Evolutionary conservation across 2,888 invertebrate genomes (phyloP), one percentile per base, ranked within the genome.

Genomic region (Trichogramma evanescens): DNA sequence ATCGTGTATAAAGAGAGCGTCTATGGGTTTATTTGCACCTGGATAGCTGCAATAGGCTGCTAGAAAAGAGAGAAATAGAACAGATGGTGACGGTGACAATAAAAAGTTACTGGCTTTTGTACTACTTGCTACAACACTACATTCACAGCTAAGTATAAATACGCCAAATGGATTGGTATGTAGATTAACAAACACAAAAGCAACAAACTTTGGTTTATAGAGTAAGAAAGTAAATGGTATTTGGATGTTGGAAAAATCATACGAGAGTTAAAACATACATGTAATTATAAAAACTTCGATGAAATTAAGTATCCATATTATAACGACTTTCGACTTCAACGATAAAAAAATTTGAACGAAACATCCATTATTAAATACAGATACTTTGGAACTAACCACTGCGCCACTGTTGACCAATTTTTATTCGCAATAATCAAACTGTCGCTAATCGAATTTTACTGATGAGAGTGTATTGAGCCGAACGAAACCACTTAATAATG

Each of bases 21-120:
- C 69, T 72, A 71, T 73, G 73, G 70, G 67, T 72, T 73, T 71
- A 71, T 73, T 77, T 76, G 77, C 76, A 78, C 77, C 77, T 77
- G 77, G 77, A 72, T 75, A 77, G 76, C 76, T 78, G 77, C 77
- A 77, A 78, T 75, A 77, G 77, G 77, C 76, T 77, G 76, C 77
- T 77, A 77, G 76, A 77, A 77, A 77, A 75, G 77, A 73, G 77
- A 75, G 77, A 71, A 76, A 77, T 75, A 76, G 75, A 75, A 77
- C 73, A 76, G 77, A 76, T 75, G 76, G 77, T 74, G 71, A 72
- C 73, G 74, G 75, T 75, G 74, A 73, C 72, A 74, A 73, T 72
- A 75, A 72, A 74, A 74, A 71, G 74, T 73, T 72, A 74, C 66
- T 74, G 74, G 72, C 72, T 73, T 69, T 69, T 72, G 70, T 72